phyloP scores from a whole-genome alignment of 2,797 vertebrate species.

The Muscicapa comitata region DNA sequence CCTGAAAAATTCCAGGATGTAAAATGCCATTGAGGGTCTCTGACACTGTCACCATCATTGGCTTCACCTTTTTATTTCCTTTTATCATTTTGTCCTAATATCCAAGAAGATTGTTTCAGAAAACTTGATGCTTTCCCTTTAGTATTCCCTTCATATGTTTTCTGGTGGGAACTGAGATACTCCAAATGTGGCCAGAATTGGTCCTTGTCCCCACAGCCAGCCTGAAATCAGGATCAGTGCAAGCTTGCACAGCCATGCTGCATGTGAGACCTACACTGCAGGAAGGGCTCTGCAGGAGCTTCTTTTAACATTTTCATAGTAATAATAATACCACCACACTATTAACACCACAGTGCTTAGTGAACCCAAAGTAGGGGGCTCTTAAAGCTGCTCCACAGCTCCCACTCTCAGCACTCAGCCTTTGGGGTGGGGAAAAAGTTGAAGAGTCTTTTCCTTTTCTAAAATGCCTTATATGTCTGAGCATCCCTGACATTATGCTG shows the following conservation, averaged over 20 bases:
- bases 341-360: background rate
- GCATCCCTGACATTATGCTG: background rate
- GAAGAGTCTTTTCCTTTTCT: background rate
- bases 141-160: rapidly evolving
- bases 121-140: background rate
- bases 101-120: background rate
- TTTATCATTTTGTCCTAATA: background rate
- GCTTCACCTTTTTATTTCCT: background rate
- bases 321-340: background rate
- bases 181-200: background rate
- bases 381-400: background rate
- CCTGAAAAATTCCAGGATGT: background rate
- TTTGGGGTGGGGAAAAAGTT: background rate
- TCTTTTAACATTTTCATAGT: background rate
- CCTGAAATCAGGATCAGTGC: background rate
- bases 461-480: background rate
- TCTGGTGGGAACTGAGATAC: background rate
- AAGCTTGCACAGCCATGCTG: background rate
- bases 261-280: background rate
- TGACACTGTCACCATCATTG: background rate
- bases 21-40: background rate
- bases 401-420: rapidly evolving
- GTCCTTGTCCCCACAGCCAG: background rate
- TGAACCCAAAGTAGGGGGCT: background rate
- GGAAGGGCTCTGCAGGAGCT: background rate